Evolutionary conservation across 2,797 vertebrate species (phyloP).

Genomic region (Limosa lapponica): DNA sequence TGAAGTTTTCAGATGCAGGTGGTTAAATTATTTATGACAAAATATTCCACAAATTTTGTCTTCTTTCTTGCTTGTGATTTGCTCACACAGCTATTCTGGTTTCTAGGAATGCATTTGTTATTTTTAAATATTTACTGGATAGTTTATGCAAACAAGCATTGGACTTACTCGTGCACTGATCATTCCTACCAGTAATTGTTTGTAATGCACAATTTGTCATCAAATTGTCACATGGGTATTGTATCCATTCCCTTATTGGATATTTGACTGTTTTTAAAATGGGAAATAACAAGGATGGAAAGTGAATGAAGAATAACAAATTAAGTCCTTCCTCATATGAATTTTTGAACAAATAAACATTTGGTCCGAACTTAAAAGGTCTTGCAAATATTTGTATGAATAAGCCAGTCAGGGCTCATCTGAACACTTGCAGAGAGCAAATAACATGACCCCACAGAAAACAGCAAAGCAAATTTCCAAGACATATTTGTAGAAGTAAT

Average conservation of each 20-base stretch:
- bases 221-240: neutral
- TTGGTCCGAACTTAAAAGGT: slow-evolving; percentile 45
- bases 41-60: neutral
- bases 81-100: neutral
- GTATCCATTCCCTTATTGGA: neutral
- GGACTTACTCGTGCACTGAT: neutral
- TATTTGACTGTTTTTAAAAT: neutral
- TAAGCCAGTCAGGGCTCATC: slow-evolving; percentile 4
- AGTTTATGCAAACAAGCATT: slow-evolving; percentile 5
- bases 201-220: neutral
- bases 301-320: neutral
- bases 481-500: neutral
- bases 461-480: slow-evolving; percentile 24
- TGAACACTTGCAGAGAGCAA: slow-evolving; percentile 14
- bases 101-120: slow-evolving; percentile 18
- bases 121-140: slow-evolving; percentile 42
- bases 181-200: slow-evolving; percentile 24
- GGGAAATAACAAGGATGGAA: neutral
- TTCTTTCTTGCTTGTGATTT: neutral
- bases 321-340: neutral
- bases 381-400: slow-evolving; percentile 55
- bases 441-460: slow-evolving; percentile 4
- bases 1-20: neutral
- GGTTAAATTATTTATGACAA: neutral
- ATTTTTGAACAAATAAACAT: slow-evolving; percentile 54